Evolutionary conservation across 2,113 vertebrate genomes (phyloP).

Genomic region (Urocynchramus pylzowi): DNA sequence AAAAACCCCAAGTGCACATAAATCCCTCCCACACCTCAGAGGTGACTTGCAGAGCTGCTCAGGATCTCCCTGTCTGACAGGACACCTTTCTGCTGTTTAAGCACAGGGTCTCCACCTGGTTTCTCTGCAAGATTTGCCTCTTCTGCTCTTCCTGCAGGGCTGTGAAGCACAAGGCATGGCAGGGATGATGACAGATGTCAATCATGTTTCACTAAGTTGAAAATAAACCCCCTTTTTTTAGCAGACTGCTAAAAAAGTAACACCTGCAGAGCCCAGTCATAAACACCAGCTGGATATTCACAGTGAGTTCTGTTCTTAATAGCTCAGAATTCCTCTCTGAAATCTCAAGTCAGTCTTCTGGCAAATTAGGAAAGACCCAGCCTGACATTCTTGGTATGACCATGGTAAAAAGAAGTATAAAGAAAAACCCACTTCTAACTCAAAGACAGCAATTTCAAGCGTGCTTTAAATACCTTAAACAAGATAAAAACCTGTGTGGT

Average conservation of each 20-base stretch:
- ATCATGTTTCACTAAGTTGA: not conserved
- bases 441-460: not conserved
- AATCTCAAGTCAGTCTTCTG: not conserved
- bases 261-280: not conserved
- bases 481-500: not conserved
- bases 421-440: not conserved
- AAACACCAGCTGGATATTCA: not conserved
- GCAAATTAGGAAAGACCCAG: not conserved
- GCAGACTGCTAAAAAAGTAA: not conserved
- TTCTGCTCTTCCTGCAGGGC: not conserved
- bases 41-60: not conserved
- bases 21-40: not conserved
- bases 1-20: not conserved
- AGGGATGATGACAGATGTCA: not conserved
- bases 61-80: not conserved
- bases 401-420: not conserved
- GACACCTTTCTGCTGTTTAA: not conserved
- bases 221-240: not conserved
- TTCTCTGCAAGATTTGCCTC: not conserved
- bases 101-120: not conserved
- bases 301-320: not conserved
- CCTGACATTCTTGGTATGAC: not conserved
- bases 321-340: not conserved
- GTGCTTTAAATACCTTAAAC: not conserved
- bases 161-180: not conserved